A percentile compares a stretch with the other conserved stretches of the same genome.
phyloP scores from a whole-genome alignment of 2,797 vertebrate genomes.

The Anguilla obscura region DNA sequence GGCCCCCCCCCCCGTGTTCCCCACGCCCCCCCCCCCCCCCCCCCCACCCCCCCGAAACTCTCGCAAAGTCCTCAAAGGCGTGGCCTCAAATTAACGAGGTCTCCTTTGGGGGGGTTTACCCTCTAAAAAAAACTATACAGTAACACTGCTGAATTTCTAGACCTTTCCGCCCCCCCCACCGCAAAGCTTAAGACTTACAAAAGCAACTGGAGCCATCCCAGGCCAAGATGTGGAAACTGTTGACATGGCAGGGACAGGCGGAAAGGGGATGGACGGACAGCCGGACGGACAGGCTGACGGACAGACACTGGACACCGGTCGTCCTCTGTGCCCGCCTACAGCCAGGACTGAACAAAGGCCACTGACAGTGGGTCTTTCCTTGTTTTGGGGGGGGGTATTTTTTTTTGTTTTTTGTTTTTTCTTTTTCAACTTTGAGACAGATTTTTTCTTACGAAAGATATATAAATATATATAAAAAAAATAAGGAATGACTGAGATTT shows the following conservation, averaged over 20 bases:
- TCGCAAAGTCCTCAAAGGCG: neutral
- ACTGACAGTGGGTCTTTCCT: slow-evolving; percentile 64
- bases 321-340: slow-evolving; percentile 44
- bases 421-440: slow-evolving; percentile 34
- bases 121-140: slow-evolving; percentile 34
- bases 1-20: no score
- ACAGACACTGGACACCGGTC: slow-evolving; percentile 32
- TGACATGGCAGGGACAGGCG: slow-evolving; percentile 7
- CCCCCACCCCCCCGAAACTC: slow-evolving; percentile 47
- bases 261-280: neutral
- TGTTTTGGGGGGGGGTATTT: slow-evolving; percentile 33
- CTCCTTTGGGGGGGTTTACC: slow-evolving; percentile 39
- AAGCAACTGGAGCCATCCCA: slow-evolving; percentile 27
- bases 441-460: slow-evolving; percentile 51
- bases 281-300: slow-evolving; percentile 38
- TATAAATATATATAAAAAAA: slow-evolving; percentile 58
- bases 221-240: slow-evolving; percentile 23
- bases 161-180: slow-evolving; percentile 7
- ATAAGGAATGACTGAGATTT: slow-evolving; percentile 49
- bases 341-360: slow-evolving; percentile 43
- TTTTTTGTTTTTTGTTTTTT: slow-evolving; percentile 56
- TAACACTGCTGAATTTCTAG: slow-evolving; percentile 38
- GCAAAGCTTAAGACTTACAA: slow-evolving; percentile 13
- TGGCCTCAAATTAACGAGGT: slow-evolving; percentile 42
- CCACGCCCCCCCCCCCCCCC: slow-evolving; percentile 37